Evolutionary conservation across 2,113 vertebrate species (phyloP).

Genomic region (Sturnus vulgaris): DNA sequence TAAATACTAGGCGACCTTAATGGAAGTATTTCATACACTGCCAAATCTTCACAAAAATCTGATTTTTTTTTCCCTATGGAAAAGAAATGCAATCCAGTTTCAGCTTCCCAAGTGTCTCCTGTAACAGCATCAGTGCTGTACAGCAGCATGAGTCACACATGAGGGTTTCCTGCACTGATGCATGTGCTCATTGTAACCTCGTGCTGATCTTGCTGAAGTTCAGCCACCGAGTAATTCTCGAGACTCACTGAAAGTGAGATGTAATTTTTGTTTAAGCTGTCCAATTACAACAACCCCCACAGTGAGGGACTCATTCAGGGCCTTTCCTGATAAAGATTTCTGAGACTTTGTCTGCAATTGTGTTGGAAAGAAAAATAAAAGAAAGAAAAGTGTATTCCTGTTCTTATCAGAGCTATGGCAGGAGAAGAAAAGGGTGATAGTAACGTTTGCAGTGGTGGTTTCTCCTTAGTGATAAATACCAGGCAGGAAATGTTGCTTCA

Average conservation of each 20-base stretch:
- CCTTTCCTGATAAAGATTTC: not conserved
- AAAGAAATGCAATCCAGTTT: not conserved
- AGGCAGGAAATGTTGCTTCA: not conserved
- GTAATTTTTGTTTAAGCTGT: not conserved
- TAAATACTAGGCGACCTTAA: not conserved
- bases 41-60: not conserved
- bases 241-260: not conserved
- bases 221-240: not conserved
- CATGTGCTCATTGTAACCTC: not conserved
- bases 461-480: not conserved
- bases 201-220: not conserved
- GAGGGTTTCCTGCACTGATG: not conserved
- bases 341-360: not conserved
- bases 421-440: not conserved
- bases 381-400: not conserved
- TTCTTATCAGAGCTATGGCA: not conserved
- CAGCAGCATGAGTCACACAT: not conserved
- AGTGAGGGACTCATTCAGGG: not conserved
- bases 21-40: not conserved
- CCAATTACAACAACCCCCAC: not conserved
- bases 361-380: not conserved
- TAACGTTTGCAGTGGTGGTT: not conserved
- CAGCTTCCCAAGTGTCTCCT: not conserved
- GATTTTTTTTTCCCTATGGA: not conserved
- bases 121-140: not conserved